Evolutionary conservation across 1,140 invertebrate genomes (phyloP).

Genomic region (Eciton burchellii): DNA sequence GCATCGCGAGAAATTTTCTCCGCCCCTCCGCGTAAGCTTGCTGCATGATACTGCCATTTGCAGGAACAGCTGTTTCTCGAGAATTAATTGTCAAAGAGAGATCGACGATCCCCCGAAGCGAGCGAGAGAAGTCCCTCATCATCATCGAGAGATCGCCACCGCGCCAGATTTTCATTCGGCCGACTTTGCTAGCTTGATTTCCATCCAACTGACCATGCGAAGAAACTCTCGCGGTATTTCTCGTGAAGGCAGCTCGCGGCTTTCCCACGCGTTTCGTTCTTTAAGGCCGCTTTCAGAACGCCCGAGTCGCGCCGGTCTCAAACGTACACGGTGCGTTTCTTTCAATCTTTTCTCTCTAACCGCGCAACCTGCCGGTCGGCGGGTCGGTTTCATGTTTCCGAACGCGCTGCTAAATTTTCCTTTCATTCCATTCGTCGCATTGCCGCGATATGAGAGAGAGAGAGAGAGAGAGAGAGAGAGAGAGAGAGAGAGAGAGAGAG

Average conservation of each 20-base stretch:
- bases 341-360: constrained; percentile 35
- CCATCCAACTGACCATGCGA: neutral
- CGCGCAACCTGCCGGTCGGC: neutral
- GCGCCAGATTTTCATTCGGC: neutral
- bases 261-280: constrained; percentile 15
- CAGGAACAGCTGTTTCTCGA: neutral
- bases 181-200: constrained; percentile 15
- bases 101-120: neutral
- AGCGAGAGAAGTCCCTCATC: neutral
- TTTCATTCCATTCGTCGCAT: constrained; percentile 29
- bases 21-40: constrained; percentile 13
- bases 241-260: neutral
- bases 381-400: constrained; percentile 42
- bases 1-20: constrained; percentile 44
- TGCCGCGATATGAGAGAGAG: neutral
- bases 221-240: constrained; percentile 8
- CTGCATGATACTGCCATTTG: constrained; percentile 13
- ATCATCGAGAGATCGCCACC: neutral
- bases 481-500: no score
- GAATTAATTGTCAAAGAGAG: no score
- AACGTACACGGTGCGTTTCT: neutral
- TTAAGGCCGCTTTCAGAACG: constrained; percentile 24
- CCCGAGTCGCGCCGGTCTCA: neutral
- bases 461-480: no score
- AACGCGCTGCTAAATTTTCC: constrained; percentile 30